Evolutionary conservation across 2,113 vertebrate species (phyloP), one percentile per base, ranked within the genome.

Genomic region (Hemichromis elongatus): DNA sequence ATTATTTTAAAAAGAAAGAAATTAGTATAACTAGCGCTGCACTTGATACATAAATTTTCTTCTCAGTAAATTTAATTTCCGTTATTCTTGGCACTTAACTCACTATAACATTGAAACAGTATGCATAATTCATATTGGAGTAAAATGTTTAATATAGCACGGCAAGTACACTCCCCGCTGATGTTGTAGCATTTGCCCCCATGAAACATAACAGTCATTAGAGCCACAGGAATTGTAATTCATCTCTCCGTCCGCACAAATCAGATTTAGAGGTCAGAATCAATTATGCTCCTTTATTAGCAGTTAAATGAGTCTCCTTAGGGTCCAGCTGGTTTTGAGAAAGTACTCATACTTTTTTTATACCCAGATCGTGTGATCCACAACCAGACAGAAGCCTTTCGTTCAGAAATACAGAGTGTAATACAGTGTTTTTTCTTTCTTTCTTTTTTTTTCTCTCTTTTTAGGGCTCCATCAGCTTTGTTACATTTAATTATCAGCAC

Each of bases 231-330:
- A 86, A 80, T 86, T 63, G 84, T 82, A 79, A 89, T 83, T 90
- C 84, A 88, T 91, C 86, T 80, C 35, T 80, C 70, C 59, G 19
- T 83, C 55, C 2, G 2, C 54, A 24, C 75, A 90, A 92, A 92
- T 90, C 81, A 80, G 40, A 91, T 92, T 89, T 80, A 84, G 82
- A 83, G 81, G 79, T 88, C 83, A 83, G 83, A 88, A 86, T 89
- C 85, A 79, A 53, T 85, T 81, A 52, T 83, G 14, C 70, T 73
- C 11, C 52, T 85, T 77, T 80, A 81, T 40, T 47, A 68, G 83
- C 81, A 80, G 81, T 37, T 89, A 88, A 89, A 86, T 86, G 75
- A 52, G 52, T 75, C 24, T 86, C 75, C 78, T 80, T 42, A 24
- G 53, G 81, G 73, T 80, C 28, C 70, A 53, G 75, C 28, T 66